Evolutionary conservation across 2,113 vertebrate species (phyloP).

Genomic region (Petromus typicus): DNA sequence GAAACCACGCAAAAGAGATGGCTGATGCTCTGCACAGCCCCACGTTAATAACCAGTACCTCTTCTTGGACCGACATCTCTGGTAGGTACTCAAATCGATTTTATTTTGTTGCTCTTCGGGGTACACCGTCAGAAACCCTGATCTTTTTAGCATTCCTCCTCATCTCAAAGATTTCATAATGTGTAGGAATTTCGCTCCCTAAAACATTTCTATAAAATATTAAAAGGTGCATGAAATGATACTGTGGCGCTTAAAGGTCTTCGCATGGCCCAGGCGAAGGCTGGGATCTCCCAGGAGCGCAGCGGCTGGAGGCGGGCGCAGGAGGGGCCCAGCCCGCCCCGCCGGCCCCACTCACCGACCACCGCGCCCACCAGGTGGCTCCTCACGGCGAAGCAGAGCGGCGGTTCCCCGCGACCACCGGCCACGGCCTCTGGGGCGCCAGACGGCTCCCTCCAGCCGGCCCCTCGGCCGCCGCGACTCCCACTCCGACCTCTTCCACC

Average conservation of each 20-base stretch:
- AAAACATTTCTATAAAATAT: neutral
- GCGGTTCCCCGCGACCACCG: neutral
- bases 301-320: too few relatives aligned
- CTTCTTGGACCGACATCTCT: neutral
- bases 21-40: neutral
- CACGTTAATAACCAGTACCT: neutral
- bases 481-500: neutral
- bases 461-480: neutral
- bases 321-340: neutral
- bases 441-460: neutral
- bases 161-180: neutral
- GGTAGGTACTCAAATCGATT: neutral
- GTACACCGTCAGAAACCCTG: neutral
- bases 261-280: neutral
- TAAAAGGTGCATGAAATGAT: neutral
- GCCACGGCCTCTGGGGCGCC: neutral
- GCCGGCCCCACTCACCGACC: conserved; percentile 87
- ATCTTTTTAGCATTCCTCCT: neutral
- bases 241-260: neutral
- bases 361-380: conserved; percentile 86
- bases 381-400: conserved; percentile 87
- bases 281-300: neutral
- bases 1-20: neutral
- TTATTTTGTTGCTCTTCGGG: neutral
- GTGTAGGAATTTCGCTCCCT: neutral